Evolutionary conservation across 2,113 vertebrate species (phyloP).

Genomic region (Cryptoleucopteryx plumbea): DNA sequence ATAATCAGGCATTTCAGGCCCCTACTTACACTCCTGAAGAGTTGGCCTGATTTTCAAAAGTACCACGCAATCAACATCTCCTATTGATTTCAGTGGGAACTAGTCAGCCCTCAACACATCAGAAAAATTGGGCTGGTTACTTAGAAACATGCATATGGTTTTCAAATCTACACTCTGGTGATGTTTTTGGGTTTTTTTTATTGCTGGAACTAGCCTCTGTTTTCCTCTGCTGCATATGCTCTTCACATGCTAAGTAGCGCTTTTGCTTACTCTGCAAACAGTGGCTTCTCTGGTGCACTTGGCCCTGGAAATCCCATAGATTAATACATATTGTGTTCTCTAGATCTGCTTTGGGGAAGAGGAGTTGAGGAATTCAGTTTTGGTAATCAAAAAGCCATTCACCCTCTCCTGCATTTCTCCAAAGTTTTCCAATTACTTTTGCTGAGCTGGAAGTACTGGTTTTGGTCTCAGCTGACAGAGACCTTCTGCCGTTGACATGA

Average conservation of each 20-base stretch:
- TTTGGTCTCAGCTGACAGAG: neutral
- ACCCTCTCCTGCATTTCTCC: neutral
- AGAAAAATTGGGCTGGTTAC: slow-evolving; percentile 3
- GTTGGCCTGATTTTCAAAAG: slow-evolving; percentile 24
- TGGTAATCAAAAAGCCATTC: neutral
- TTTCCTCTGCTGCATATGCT: neutral
- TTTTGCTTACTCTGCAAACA: neutral
- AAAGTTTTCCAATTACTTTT: neutral
- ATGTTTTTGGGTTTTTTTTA: neutral
- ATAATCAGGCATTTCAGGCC: slow-evolving; percentile 6
- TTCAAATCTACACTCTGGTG: neutral
- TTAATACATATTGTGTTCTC: neutral
- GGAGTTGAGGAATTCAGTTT: neutral
- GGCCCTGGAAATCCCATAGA: neutral
- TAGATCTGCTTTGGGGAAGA: neutral
- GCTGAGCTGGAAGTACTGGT: neutral
- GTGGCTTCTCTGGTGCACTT: neutral
- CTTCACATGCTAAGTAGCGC: neutral
- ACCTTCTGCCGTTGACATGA: neutral
- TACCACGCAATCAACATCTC: neutral
- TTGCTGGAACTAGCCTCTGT: neutral
- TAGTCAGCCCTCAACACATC: neutral
- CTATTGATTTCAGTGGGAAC: neutral
- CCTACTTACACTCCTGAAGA: neutral
- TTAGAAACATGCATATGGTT: neutral